These are phyloP conservation scores for Sesia apiformis DNA, from an alignment of 2,888 invertebrate species.

Conservation along the genomic window DNA sequence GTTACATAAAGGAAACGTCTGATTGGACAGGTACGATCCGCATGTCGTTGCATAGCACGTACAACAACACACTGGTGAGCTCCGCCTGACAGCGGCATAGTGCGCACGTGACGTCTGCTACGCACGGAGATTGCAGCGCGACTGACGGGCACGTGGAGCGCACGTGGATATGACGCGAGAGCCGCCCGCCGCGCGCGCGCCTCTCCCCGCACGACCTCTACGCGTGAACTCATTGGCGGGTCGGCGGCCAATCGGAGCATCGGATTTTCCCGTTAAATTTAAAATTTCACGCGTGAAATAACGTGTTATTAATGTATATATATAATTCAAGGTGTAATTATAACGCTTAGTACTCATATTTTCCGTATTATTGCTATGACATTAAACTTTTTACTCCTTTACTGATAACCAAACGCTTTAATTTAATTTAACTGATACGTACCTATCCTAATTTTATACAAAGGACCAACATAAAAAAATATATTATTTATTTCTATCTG, in stretches of 20 bases:
- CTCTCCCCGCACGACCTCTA: slow-evolving; percentile 59
- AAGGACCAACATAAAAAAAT: too few species aligned
- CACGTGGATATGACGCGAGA: slow-evolving; percentile 48
- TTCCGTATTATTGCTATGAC: too few species aligned
- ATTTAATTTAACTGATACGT: too few species aligned
- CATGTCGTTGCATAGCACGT: slow-evolving; percentile 67
- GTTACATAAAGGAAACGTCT: too few species aligned
- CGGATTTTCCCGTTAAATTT: slow-evolving; percentile 4
- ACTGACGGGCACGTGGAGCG: slow-evolving; percentile 33
- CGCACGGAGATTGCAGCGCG: slow-evolving; percentile 29
- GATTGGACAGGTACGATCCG: slow-evolving; percentile 52
- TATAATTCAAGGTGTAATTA: too few species aligned
- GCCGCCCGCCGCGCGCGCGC: slow-evolving; percentile 23
- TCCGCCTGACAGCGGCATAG: slow-evolving; percentile 58
- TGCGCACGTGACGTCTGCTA: slow-evolving; percentile 30
- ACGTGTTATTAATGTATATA: too few species aligned
- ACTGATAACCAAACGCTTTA: too few species aligned
- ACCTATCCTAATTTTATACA: too few species aligned
- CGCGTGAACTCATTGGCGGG: slow-evolving; percentile 20
- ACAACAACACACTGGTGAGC: slow-evolving; percentile 57
- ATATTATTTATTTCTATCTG: too few species aligned
- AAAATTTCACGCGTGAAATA: not conserved
- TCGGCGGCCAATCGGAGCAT: not conserved
- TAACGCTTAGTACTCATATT: too few species aligned
- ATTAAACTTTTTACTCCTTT: too few species aligned